Conservation (phyloP, 2,797 vertebrate genomes). For the Bovichtus diacanthus region DNA sequence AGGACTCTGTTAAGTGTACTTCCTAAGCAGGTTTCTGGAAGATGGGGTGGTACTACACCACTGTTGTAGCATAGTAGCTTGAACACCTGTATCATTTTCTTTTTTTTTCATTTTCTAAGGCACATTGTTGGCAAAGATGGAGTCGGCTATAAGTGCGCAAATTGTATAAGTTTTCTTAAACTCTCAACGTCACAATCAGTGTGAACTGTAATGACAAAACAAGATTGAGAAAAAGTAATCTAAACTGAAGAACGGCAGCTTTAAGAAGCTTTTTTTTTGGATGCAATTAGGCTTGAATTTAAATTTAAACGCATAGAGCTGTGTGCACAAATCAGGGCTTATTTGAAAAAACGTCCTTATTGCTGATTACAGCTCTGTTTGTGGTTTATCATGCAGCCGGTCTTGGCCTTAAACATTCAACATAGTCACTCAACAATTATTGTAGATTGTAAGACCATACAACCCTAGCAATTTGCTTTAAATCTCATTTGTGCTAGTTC, state of each 20-base stretch:
- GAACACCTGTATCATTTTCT: neutral
- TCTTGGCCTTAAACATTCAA: neutral
- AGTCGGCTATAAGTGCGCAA: too few relatives aligned
- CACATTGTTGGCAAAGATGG: neutral
- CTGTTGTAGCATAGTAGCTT: neutral
- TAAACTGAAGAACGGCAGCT: neutral
- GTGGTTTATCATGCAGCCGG: neutral
- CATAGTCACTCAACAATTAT: neutral
- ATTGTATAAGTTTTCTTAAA: too few relatives aligned
- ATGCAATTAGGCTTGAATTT: neutral
- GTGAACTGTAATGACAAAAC: neutral
- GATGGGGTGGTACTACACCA: neutral
- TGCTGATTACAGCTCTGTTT: neutral
- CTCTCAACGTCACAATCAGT: neutral
- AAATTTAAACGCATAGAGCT: neutral
- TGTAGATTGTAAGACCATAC: neutral
- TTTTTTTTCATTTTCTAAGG: too few relatives aligned
- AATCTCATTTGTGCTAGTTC: slow-evolving; percentile 16
- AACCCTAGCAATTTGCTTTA: slow-evolving; percentile 2
- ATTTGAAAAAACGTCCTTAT: slow-evolving; percentile 5
- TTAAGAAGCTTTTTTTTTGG: neutral
- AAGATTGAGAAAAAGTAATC: neutral
- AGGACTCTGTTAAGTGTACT: neutral
- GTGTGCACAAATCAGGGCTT: neutral
- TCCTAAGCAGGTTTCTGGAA: neutral